Percentiles rank a stretch among this genome's conserved stretches.
These are phyloP conservation scores for Sipha flava DNA, from an alignment of 1,140 invertebrate species.

Conservation along the genomic window DNA sequence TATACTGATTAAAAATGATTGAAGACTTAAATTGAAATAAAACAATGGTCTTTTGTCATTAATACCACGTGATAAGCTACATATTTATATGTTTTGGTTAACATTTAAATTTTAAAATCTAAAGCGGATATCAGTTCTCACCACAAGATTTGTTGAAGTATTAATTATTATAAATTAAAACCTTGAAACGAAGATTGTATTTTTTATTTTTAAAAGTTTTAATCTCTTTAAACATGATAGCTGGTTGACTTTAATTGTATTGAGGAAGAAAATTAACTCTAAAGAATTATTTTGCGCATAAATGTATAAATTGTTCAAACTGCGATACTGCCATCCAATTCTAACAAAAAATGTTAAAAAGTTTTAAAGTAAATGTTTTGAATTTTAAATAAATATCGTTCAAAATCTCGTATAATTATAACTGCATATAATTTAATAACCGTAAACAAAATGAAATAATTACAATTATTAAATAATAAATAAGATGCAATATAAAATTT, in stretches of 20 bases:
- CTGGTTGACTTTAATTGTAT: neutral
- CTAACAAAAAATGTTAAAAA: neutral
- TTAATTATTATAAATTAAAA: neutral
- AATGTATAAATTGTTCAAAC: neutral
- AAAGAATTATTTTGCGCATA: too few species aligned
- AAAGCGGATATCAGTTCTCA: neutral
- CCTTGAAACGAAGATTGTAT: neutral
- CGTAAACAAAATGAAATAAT: neutral
- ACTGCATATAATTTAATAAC: neutral
- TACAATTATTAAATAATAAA: too few species aligned
- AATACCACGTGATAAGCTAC: too few species aligned
- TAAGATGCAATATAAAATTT: too few species aligned
- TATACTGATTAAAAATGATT: too few species aligned
- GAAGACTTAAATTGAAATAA: too few species aligned
- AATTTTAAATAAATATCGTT: neutral
- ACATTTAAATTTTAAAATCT: neutral
- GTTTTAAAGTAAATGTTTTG: neutral
- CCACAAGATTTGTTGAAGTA: neutral
- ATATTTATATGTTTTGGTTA: neutral
- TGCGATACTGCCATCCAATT: neutral
- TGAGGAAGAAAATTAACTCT: neutral
- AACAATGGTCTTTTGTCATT: too few species aligned
- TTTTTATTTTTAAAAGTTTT: neutral
- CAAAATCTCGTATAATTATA: neutral
- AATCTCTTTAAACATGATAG: neutral